Percentiles rank a stretch among this genome's conserved stretches.
Conservation (phyloP, 1,140 invertebrate species). For the Bombus cullumanus region DNA sequence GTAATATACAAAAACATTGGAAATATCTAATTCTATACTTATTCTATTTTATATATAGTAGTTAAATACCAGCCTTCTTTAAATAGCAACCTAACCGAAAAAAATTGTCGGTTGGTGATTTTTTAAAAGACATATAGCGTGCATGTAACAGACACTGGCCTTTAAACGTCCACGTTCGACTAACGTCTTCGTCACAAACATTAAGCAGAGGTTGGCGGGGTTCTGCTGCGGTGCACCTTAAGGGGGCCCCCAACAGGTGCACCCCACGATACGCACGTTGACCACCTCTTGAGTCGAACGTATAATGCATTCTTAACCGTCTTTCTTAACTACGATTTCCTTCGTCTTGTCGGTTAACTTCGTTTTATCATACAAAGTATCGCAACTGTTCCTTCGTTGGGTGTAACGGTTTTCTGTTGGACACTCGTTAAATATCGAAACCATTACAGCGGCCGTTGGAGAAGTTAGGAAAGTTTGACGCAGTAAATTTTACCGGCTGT, state of each 20-base stretch:
- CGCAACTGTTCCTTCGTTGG: conserved; percentile 28
- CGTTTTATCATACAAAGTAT: conserved; percentile 47
- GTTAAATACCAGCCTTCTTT: background rate
- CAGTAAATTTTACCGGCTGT: conserved; percentile 34
- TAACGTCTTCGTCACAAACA: conserved; percentile 71
- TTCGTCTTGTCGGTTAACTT: conserved; percentile 33
- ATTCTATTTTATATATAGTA: background rate
- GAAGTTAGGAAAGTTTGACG: conserved; percentile 37
- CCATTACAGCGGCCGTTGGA: conserved; percentile 8
- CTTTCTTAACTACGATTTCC: conserved; percentile 17
- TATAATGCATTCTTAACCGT: conserved; percentile 64
- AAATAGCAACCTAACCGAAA: background rate
- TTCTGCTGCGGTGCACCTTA: conserved; percentile 39
- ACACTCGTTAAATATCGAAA: conserved; percentile 27
- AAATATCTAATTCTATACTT: background rate
- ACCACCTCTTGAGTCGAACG: conserved; percentile 60
- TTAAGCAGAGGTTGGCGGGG: background rate
- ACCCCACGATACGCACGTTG: conserved; percentile 47
- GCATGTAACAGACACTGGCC: conserved; percentile 36
- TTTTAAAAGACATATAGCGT: conserved; percentile 35
- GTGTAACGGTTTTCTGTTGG: conserved; percentile 40
- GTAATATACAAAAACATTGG: background rate
- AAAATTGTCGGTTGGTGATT: background rate
- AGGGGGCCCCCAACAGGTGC: conserved; percentile 73
- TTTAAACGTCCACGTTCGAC: conserved; percentile 63